phyloP scores from a whole-genome alignment of 2,797 vertebrate species.

The Pygocentrus nattereri region DNA sequence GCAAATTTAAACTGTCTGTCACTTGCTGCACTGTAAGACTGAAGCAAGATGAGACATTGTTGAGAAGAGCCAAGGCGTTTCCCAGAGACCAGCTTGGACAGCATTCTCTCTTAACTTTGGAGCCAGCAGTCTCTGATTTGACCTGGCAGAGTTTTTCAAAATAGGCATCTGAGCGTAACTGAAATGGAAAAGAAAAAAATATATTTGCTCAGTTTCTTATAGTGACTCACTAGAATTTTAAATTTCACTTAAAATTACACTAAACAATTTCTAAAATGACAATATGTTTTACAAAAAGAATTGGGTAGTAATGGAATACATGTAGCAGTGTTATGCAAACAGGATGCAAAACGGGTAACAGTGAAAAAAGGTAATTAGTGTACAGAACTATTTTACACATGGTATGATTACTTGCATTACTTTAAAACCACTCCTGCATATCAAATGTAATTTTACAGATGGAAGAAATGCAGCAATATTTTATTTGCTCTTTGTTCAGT shows the following conservation, averaged over 20 bases:
- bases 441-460: too few relatives aligned
- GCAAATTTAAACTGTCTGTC: conserved; percentile 87
- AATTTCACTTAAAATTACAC: too few relatives aligned
- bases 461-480: too few relatives aligned
- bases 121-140: conserved; percentile 63
- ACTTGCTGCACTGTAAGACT: conserved; percentile 90
- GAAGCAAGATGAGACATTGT: conserved; percentile 92
- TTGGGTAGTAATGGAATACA: too few relatives aligned
- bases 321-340: too few relatives aligned
- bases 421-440: too few relatives aligned
- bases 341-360: too few relatives aligned
- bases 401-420: too few relatives aligned
- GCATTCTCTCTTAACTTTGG: conserved; percentile 80
- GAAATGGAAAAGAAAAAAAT: conserved; percentile 54
- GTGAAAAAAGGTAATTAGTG: too few relatives aligned
- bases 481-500: too few relatives aligned
- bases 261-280: too few relatives aligned
- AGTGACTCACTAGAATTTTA: not conserved
- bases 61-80: conserved; percentile 93
- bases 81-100: conserved; percentile 98
- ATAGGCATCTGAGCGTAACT: conserved; percentile 90
- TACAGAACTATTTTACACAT: too few relatives aligned
- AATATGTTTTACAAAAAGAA: not conserved
- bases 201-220: not conserved
- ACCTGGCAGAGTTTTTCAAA: conserved; percentile 90